Percentiles rank a stretch among this genome's conserved stretches.
Conservation (phyloP, 2,113 vertebrate species). For the Apteryx mantelli region DNA sequence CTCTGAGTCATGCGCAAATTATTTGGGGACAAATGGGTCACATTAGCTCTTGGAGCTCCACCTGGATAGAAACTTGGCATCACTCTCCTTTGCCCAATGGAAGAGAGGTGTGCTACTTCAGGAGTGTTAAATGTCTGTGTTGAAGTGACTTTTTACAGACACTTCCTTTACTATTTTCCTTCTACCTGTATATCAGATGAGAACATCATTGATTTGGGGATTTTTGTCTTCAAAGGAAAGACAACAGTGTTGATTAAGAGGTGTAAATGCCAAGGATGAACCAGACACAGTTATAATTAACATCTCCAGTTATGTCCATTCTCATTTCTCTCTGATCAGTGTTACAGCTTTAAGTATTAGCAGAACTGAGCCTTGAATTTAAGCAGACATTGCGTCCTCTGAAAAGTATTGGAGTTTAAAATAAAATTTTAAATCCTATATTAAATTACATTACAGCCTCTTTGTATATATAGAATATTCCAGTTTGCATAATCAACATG, state of each 20-base stretch:
- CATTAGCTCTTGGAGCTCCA: background rate
- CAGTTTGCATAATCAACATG: constrained; percentile 11
- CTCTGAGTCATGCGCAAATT: background rate
- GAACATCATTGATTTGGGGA: background rate
- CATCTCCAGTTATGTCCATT: background rate
- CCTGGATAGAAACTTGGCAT: background rate
- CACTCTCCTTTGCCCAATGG: background rate
- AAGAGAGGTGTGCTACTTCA: background rate
- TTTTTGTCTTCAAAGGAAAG: constrained; percentile 7
- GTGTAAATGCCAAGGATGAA: background rate
- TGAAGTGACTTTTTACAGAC: background rate
- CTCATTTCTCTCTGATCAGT: background rate
- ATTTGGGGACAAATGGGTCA: background rate
- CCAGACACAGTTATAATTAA: background rate
- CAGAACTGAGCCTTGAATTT: background rate
- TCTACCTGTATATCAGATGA: background rate
- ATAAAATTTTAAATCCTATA: background rate
- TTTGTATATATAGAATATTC: background rate
- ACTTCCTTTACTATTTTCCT: background rate
- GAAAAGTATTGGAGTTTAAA: constrained; percentile 12
- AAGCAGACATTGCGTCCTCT: background rate
- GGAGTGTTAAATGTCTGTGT: background rate
- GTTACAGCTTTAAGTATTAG: background rate
- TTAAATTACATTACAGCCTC: constrained; percentile 19
- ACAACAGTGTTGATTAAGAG: background rate